A percentile compares a stretch with the other conserved stretches of the same genome.
Evolutionary conservation across 2,113 vertebrate genomes (phyloP).

Genomic region (Porphyrio hochstetteri): DNA sequence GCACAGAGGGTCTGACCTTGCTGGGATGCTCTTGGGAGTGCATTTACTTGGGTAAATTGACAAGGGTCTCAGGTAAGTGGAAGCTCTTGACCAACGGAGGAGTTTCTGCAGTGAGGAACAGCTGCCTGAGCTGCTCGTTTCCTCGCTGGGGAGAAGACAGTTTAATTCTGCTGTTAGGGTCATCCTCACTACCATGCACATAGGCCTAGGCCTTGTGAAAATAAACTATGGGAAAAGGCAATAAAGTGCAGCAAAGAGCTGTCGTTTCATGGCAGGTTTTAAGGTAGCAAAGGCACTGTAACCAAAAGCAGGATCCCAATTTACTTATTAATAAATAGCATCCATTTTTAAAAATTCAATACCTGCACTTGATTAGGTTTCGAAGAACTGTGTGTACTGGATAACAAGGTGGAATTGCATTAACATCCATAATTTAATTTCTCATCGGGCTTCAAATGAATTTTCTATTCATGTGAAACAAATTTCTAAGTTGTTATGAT

Average conservation of each 20-base stretch:
- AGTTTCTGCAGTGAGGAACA: neutral
- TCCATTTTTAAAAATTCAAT: neutral
- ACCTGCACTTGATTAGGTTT: constrained; percentile 24
- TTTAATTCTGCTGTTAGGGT: neutral
- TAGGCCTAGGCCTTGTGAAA: neutral
- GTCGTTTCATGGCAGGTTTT: neutral
- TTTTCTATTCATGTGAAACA: constrained; percentile 44
- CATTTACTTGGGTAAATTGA: neutral
- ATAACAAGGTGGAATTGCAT: constrained; percentile 36
- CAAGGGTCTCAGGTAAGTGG: neutral
- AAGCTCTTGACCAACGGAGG: neutral
- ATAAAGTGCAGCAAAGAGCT: neutral
- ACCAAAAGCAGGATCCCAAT: neutral
- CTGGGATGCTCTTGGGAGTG: neutral
- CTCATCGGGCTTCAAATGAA: constrained; percentile 26
- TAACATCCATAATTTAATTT: constrained; percentile 41
- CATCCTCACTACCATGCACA: neutral
- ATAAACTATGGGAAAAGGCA: neutral
- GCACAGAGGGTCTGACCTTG: neutral
- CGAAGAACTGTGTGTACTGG: neutral
- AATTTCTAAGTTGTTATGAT: constrained; percentile 19
- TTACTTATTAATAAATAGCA: neutral
- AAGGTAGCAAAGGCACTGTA: neutral
- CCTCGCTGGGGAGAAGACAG: neutral
- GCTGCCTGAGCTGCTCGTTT: neutral